Base-by-base conservation (phyloP, 2,888 invertebrate species). In the Choreutis nemorana region DNA sequence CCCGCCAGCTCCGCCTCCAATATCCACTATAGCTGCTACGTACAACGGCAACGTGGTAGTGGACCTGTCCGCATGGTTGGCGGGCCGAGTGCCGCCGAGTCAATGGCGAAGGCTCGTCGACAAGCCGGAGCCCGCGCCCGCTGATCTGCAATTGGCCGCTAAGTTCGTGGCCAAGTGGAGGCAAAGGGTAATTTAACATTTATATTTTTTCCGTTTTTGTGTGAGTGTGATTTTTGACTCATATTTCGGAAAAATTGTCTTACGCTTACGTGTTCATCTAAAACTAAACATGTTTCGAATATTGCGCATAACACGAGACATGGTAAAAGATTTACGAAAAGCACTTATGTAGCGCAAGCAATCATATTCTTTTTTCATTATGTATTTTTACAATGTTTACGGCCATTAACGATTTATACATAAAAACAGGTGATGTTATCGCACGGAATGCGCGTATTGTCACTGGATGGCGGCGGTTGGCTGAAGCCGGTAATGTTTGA, bases 401-500 rank as follows among this genome's bases (percentile, higher is more conserved):
- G 20, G 6, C 20, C 20, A 7, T 7, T 18, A 8, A 18, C 8
- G 8, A n/a, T n/a, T n/a, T n/a, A n/a, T n/a, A n/a, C n/a, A n/a
- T n/a, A n/a, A n/a, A n/a, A n/a, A 18, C 45, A 77, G 80, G 53
- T 66, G 42, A 34, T 81, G 60, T 37, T 75, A 22, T 72, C 75
- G 0, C 68, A 75, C 38, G 83, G 83, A 25, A 78, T 83, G 44
- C 79, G 83, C 1, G 81, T 82, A 1, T 59, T 89, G 27, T 81
- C 83, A 13, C 62, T 90, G 11, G 83, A 84, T 24, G 85, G 87
- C 43, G 85, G 87, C 22, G 87, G 89, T 0, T 97, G 97, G 97
- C 77, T 97, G 34, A 89, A 92, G 42, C 89, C 90, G n/a, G 90
- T 96, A 4, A 82, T 97, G 47, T 97, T 97, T 66, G 94, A 94